A percentile compares a stretch with the other conserved stretches of the same genome.
Evolutionary conservation across 2,888 invertebrate genomes (phyloP).

Genomic region (Volucella inflata): DNA sequence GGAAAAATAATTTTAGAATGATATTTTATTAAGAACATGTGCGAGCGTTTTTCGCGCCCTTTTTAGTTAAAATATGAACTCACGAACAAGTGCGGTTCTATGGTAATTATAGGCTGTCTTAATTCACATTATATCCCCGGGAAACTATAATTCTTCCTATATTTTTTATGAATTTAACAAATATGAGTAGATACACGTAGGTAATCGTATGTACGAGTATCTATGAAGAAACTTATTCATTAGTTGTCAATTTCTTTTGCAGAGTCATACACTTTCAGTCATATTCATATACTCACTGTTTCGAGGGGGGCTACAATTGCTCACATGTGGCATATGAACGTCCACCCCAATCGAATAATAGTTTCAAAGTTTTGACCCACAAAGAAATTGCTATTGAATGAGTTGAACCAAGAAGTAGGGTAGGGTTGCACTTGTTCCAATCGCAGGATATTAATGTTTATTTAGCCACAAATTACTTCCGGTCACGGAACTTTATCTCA

Average conservation of each 20-base stretch:
- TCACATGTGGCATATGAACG: conserved; percentile 51
- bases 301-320: conserved; percentile 11
- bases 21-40: no score
- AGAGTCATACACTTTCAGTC: conserved; percentile 20
- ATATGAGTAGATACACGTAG: neutral
- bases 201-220: no score
- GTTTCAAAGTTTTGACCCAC: conserved; percentile 65
- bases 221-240: conserved; percentile 22
- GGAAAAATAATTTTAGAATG: no score
- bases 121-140: conserved; percentile 27
- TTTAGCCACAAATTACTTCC: conserved; percentile 78
- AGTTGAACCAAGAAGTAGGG: conserved; percentile 32
- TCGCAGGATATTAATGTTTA: conserved; percentile 78
- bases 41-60: no score
- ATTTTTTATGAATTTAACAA: conserved; percentile 45
- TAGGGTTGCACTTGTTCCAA: conserved; percentile 72
- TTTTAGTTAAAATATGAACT: no score
- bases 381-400: conserved; percentile 52
- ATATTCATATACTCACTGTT: no score
- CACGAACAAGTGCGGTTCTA: no score
- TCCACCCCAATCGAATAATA: conserved; percentile 65
- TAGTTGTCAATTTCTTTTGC: conserved; percentile 37
- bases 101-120: conserved; percentile 32
- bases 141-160: conserved; percentile 41
- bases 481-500: conserved; percentile 76